phyloP scores from a whole-genome alignment of 2,888 invertebrate species.

The Rhamphomyia laevipes region DNA sequence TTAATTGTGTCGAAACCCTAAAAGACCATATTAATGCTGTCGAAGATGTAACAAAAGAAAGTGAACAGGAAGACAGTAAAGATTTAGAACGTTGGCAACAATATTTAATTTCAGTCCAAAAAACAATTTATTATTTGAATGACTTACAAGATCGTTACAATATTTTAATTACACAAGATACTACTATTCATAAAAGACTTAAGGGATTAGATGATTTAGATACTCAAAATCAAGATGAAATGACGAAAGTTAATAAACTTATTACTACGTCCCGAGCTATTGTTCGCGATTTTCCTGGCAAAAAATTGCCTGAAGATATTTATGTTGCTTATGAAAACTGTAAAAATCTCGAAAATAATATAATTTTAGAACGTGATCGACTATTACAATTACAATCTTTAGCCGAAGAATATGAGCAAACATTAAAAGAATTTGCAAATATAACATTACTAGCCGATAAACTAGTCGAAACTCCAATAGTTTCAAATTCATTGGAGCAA shows the following conservation, averaged over 20 bases:
- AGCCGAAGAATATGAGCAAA: constrained; percentile 80
- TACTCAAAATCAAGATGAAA: constrained; percentile 48
- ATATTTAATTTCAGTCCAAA: constrained; percentile 52
- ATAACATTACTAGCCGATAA: constrained; percentile 76
- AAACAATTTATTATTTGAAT: constrained; percentile 26
- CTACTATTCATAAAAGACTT: constrained; percentile 54
- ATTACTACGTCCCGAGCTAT: constrained; percentile 50
- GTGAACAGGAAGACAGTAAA: constrained; percentile 44
- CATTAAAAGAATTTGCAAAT: constrained; percentile 73
- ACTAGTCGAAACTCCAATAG: constrained; percentile 63
- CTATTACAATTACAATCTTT: constrained; percentile 61
- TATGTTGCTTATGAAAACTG: constrained; percentile 54
- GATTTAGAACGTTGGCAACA: constrained; percentile 58
- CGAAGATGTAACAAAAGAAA: constrained; percentile 51
- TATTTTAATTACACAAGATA: constrained; percentile 39
- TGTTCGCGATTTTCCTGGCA: constrained; percentile 55
- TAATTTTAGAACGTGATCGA: constrained; percentile 61
- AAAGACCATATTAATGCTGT: constrained; percentile 59
- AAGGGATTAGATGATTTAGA: constrained; percentile 60
- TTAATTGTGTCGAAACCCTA: constrained; percentile 46
- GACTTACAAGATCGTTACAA: constrained; percentile 29
- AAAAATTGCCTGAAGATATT: constrained; percentile 52
- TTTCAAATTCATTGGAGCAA: constrained; percentile 62
- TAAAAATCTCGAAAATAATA: constrained; percentile 55
- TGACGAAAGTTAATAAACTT: constrained; percentile 48